Conservation (phyloP, 1,140 invertebrate species). For the Anadara kagoshimensis region DNA sequence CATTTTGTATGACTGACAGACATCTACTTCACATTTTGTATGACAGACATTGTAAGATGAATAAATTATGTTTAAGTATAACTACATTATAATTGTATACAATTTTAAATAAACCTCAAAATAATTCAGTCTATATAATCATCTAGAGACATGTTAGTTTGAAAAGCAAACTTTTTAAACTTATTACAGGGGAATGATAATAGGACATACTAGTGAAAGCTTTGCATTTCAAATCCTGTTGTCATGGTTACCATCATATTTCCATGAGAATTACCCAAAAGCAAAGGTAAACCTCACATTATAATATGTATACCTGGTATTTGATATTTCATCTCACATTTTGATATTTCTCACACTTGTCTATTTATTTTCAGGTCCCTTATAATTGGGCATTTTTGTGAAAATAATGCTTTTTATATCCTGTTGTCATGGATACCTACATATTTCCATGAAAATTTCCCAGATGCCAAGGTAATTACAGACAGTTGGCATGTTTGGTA, state of each 20-base stretch:
- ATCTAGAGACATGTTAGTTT: too few relatives aligned
- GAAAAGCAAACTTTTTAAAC: slow-evolving; percentile 74
- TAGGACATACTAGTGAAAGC: slow-evolving; percentile 84
- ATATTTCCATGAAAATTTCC: slow-evolving; percentile 83
- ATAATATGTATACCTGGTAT: too few relatives aligned
- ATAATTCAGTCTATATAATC: too few relatives aligned
- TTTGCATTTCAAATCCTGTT: slow-evolving; percentile 85
- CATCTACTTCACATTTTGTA: too few relatives aligned
- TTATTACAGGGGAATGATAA: slow-evolving; percentile 67
- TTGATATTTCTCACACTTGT: not conserved
- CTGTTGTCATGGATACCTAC: slow-evolving; percentile 85
- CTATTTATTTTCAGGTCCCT: slow-evolving; percentile 78
- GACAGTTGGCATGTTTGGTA: not conserved
- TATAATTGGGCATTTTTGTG: slow-evolving; percentile 83
- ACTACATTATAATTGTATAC: too few relatives aligned
- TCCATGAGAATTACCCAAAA: slow-evolving; percentile 79
- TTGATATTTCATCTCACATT: too few relatives aligned
- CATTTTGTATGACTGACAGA: too few relatives aligned
- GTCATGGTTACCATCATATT: slow-evolving; percentile 86
- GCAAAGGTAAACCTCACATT: slow-evolving; percentile 54
- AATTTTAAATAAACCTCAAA: too few relatives aligned
- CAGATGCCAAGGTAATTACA: slow-evolving; percentile 62
- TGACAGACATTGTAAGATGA: too few relatives aligned
- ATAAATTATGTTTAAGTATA: too few relatives aligned
- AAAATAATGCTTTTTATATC: slow-evolving; percentile 86